A percentile compares a stretch with the other conserved stretches of the same genome.
Evolutionary conservation across 2,797 vertebrate genomes (phyloP).

Genomic region (Denticeps clupeoides): DNA sequence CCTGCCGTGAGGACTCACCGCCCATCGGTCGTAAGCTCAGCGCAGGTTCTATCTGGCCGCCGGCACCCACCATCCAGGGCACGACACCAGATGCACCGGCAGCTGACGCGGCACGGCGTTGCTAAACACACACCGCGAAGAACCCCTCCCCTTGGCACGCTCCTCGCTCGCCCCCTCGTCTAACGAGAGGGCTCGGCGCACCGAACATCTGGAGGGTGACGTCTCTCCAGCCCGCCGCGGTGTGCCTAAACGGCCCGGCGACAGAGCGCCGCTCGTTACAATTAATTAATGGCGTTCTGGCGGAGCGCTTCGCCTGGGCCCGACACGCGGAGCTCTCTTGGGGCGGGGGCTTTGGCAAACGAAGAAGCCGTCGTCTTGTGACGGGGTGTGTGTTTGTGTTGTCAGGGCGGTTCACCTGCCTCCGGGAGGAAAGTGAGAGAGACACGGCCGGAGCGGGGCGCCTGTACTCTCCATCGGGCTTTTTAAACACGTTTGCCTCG

Average conservation of each 20-base stretch:
- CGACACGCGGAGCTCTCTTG: too few relatives aligned
- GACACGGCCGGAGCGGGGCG: too few relatives aligned
- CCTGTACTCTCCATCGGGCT: too few relatives aligned
- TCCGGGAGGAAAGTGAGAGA: too few relatives aligned
- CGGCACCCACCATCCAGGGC: slow-evolving; percentile 12
- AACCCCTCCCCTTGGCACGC: neutral
- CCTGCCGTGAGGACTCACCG: slow-evolving; percentile 10
- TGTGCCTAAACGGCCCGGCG: slow-evolving; percentile 13
- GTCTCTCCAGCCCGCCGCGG: slow-evolving; percentile 23
- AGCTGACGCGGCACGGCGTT: slow-evolving; percentile 29
- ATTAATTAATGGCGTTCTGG: slow-evolving; percentile 4
- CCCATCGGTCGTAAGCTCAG: slow-evolving; percentile 22
- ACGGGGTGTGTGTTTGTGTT: neutral
- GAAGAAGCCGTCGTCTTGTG: neutral
- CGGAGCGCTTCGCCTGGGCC: neutral
- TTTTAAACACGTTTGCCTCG: too few relatives aligned
- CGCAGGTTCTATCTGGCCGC: slow-evolving; percentile 30
- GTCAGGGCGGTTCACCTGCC: too few relatives aligned
- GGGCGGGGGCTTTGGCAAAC: too few relatives aligned
- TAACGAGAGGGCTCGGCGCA: slow-evolving; percentile 14
- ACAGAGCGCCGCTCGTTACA: slow-evolving; percentile 10
- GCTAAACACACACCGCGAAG: slow-evolving; percentile 26
- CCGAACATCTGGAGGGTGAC: slow-evolving; percentile 44
- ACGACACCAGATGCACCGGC: slow-evolving; percentile 26
- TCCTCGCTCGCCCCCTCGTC: neutral